Percentiles rank a stretch among this genome's conserved stretches.
Evolutionary conservation across 2,888 invertebrate genomes (phyloP).

Genomic region (Eupsilia transversa): DNA sequence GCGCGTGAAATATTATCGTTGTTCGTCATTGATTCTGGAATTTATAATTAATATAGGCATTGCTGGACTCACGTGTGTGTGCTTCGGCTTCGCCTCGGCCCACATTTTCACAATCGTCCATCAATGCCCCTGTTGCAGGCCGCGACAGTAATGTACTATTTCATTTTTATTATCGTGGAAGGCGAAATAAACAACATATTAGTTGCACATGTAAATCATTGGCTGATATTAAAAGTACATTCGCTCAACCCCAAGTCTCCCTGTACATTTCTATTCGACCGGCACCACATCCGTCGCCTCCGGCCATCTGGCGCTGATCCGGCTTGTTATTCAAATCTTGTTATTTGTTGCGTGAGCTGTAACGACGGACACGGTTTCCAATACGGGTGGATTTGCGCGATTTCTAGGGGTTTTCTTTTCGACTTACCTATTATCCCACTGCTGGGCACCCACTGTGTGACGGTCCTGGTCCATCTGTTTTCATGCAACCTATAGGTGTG

Average conservation of each 20-base stretch:
- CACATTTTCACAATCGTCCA: too few relatives aligned
- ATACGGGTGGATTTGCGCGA: background rate
- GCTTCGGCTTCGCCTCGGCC: too few relatives aligned
- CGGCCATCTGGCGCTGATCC: slow-evolving; percentile 19
- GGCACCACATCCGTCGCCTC: slow-evolving; percentile 12
- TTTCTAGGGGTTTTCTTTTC: background rate
- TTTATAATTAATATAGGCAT: too few relatives aligned
- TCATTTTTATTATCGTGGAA: background rate
- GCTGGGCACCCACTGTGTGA: too few relatives aligned
- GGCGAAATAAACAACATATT: background rate
- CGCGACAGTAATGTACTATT: too few relatives aligned
- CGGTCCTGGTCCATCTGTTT: too few relatives aligned
- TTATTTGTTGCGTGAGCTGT: slow-evolving; percentile 17
- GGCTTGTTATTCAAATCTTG: slow-evolving; percentile 47
- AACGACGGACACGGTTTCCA: slow-evolving; percentile 8
- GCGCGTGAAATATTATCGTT: too few relatives aligned
- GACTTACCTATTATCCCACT: too few relatives aligned
- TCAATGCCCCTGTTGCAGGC: too few relatives aligned
- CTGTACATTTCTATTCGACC: slow-evolving; percentile 1
- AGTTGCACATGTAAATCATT: background rate
- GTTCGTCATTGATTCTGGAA: too few relatives aligned
- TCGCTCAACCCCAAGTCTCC: background rate
- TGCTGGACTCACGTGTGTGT: too few relatives aligned
- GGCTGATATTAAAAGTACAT: background rate
- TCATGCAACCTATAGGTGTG: too few relatives aligned